Conservation (phyloP, 2,888 invertebrate genomes). For the Drosophila longiperda region DNA sequence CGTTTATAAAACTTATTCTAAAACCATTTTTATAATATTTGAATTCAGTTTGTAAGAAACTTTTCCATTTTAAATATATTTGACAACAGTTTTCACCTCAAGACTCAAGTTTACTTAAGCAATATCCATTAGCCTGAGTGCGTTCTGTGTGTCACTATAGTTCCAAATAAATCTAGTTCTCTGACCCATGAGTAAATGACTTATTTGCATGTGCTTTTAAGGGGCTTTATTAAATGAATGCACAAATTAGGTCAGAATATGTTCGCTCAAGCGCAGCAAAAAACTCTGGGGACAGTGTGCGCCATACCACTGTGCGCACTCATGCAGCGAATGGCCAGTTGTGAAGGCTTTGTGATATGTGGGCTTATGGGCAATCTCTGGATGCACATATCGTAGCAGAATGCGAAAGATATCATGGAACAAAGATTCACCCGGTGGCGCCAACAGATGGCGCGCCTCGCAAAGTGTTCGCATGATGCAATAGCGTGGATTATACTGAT, state of each 20-base stretch:
- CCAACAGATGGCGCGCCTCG: constrained; percentile 87
- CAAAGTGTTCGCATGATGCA: constrained; percentile 90
- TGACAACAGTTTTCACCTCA: neutral
- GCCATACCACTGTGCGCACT: constrained; percentile 79
- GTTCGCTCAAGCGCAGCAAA: constrained; percentile 70
- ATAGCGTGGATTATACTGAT: constrained; percentile 74
- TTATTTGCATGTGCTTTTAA: constrained; percentile 14
- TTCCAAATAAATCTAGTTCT: neutral
- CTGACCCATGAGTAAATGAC: neutral
- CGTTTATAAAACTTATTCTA: neutral
- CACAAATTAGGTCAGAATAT: constrained; percentile 37
- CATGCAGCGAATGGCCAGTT: constrained; percentile 64
- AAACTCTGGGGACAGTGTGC: constrained; percentile 82
- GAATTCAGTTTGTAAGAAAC: neutral
- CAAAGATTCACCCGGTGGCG: constrained; percentile 87
- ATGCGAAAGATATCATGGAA: constrained; percentile 88
- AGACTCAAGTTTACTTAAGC: neutral
- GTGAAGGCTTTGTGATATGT: constrained; percentile 64
- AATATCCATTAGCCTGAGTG: neutral
- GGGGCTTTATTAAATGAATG: constrained; percentile 42
- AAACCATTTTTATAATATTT: neutral
- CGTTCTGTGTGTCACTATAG: neutral
- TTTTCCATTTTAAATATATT: neutral
- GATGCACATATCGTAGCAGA: constrained; percentile 87
- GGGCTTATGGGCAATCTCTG: constrained; percentile 69